Conservation (phyloP, 2,888 invertebrate genomes). For the Polymixis flavicincta region DNA sequence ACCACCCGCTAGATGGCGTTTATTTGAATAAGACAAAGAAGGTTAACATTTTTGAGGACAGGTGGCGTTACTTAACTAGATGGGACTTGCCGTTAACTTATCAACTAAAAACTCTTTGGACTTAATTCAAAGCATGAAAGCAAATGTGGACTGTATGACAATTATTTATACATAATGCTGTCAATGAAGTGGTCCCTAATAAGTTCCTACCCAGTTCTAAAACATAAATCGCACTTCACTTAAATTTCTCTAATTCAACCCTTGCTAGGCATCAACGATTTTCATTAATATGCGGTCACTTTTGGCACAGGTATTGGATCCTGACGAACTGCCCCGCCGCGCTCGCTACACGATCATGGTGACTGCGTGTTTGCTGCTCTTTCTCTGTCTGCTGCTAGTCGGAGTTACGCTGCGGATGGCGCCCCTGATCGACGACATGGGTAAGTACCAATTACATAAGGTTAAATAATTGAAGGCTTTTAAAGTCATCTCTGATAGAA, state of each 20-base stretch:
- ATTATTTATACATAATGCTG: neutral
- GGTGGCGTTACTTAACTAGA: slow-evolving; percentile 11
- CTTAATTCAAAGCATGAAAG: neutral
- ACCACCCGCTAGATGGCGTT: slow-evolving; percentile 57
- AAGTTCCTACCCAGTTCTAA: neutral
- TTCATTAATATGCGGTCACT: neutral
- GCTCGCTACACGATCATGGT: slow-evolving; percentile 98
- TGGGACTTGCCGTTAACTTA: too few relatives aligned
- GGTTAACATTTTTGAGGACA: slow-evolving; percentile 8
- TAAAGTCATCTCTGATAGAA: too few relatives aligned
- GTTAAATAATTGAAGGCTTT: neutral
- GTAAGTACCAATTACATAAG: slow-evolving; percentile 90
- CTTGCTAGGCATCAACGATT: neutral
- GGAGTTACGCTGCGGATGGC: slow-evolving; percentile 98
- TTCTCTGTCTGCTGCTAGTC: slow-evolving; percentile 97
- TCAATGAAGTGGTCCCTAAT: neutral
- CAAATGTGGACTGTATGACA: neutral
- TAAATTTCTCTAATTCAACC: neutral
- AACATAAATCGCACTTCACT: neutral
- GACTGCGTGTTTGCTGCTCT: slow-evolving; percentile 96
- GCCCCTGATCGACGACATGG: slow-evolving; percentile 98
- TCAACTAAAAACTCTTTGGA: too few relatives aligned
- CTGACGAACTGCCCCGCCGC: slow-evolving; percentile 95
- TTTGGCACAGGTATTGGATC: slow-evolving; percentile 91
- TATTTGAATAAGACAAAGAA: neutral